Conservation (phyloP, 2,113 vertebrate genomes). For the Oplegnathus fasciatus region DNA sequence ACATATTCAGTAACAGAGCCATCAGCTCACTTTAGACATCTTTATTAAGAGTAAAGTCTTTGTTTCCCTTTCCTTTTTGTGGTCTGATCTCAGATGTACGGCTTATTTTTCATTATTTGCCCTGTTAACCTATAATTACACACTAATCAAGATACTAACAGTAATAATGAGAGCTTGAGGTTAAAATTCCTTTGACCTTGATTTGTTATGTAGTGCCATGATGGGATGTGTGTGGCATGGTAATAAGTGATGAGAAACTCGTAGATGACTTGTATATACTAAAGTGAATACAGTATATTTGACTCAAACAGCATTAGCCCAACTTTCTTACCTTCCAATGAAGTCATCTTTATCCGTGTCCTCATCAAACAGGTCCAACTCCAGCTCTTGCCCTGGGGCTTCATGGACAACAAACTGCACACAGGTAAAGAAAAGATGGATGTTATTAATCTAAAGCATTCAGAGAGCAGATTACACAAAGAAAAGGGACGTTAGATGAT, state of each 20-base stretch:
- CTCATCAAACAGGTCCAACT: constrained; percentile 93
- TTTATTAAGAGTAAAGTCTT: no score
- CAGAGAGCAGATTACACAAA: not conserved
- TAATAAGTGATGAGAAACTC: not conserved
- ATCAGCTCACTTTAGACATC: no score
- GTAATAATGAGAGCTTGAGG: not conserved
- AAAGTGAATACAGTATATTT: not conserved
- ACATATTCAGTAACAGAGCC: no score
- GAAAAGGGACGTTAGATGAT: no score
- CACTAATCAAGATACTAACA: not conserved
- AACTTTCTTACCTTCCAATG: constrained; percentile 89
- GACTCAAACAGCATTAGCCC: not conserved
- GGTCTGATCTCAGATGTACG: not conserved
- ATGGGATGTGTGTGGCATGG: no score
- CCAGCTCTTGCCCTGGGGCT: constrained; percentile 95
- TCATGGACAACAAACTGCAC: constrained; percentile 94
- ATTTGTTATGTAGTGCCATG: no score
- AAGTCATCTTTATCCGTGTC: constrained; percentile 96
- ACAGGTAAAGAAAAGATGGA: not conserved
- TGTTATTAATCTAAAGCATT: not conserved
- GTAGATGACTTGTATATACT: not conserved
- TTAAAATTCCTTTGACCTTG: not conserved
- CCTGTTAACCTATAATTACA: not conserved
- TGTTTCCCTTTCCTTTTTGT: no score
- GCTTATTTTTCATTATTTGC: no score